These are phyloP conservation scores for Menidia beryllina DNA, from an alignment of 2,113 vertebrate species.

Conservation along the genomic window DNA sequence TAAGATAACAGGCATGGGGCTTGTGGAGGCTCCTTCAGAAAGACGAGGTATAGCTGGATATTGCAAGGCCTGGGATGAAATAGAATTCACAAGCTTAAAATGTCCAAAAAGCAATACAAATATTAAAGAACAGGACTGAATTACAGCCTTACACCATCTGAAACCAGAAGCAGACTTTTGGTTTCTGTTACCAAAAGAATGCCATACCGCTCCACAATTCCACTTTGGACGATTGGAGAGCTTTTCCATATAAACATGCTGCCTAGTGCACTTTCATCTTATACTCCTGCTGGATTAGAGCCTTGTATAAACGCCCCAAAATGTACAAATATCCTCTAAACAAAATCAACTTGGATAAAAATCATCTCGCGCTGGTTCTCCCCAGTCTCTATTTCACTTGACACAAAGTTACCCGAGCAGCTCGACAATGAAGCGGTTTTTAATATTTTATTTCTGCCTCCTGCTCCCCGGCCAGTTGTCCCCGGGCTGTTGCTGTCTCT, in stretches of 20 bases:
- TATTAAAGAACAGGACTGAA: too few species aligned
- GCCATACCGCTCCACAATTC: background rate
- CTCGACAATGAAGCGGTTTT: constrained; percentile 45
- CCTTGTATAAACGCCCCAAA: constrained; percentile 23
- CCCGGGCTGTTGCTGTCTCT: constrained; percentile 71
- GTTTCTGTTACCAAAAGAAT: background rate
- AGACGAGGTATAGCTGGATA: too few species aligned
- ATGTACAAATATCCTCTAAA: constrained; percentile 32
- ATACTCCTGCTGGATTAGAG: constrained; percentile 35
- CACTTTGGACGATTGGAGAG: background rate
- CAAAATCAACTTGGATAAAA: constrained; percentile 54
- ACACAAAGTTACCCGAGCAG: constrained; percentile 66
- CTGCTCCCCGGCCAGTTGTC: constrained; percentile 63
- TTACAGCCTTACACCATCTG: too few species aligned
- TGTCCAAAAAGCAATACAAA: too few species aligned
- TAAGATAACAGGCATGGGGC: too few species aligned
- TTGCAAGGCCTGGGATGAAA: too few species aligned
- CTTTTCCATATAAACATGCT: constrained; percentile 13
- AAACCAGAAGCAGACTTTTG: too few species aligned
- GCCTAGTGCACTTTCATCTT: constrained; percentile 18
- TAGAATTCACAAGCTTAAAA: too few species aligned
- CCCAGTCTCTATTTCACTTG: constrained; percentile 54
- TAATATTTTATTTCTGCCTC: constrained; percentile 44
- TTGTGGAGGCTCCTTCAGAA: too few species aligned
- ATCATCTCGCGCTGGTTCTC: constrained; percentile 41